Base-by-base conservation (phyloP, 2,113 vertebrate species). In the Hiodon tergisus region DNA sequence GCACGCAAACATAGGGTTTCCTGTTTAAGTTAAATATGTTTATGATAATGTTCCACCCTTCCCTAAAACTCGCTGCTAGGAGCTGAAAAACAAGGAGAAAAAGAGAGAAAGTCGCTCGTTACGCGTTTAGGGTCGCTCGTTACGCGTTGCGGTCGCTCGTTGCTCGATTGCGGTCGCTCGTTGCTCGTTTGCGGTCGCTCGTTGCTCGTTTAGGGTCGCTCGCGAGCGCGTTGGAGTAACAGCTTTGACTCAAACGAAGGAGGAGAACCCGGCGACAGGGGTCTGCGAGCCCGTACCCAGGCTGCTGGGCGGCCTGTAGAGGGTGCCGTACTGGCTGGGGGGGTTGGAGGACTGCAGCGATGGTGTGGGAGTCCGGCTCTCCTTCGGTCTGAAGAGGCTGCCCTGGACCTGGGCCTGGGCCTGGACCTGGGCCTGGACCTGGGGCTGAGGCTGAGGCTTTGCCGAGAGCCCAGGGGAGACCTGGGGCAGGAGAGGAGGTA, bases 321-420 rank as follows among this genome's bases (percentile, higher is more conserved):
- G 92, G 86, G 93, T 93, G 85, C 84, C 76, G 80, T 91, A 90
- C 83, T 93, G 91, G 82, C 92, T 93, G 67, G 93, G 92, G 79
- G 94, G 93, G 74, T 93, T 95, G 0, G 93, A 93, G 72, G 95
- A 90, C 71, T 93, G 93, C 78, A 95, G 90, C 55, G 95, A 95
- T 11, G 96, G 97, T 74, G 95, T 93, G 88, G 97, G 96, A 95
- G 97, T 99, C 94, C 96, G 93, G 89, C 96, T 99, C 87, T 91
- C 87, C 85, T 97, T 96, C 67, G 95, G 91, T 84, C 95, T 96
- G 83, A 96, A 98, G 81, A 98, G 92, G 76, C 94, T 96, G 85
- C 92, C 93, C 80, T 95, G 95, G 90, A 87, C 86, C 76, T 90
- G 91, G 76, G 92, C 93, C 76, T 92, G 84, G 68, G 93, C 87